phyloP scores from a whole-genome alignment of 2,888 invertebrate species.

The Tanaodytes sp. region DNA sequence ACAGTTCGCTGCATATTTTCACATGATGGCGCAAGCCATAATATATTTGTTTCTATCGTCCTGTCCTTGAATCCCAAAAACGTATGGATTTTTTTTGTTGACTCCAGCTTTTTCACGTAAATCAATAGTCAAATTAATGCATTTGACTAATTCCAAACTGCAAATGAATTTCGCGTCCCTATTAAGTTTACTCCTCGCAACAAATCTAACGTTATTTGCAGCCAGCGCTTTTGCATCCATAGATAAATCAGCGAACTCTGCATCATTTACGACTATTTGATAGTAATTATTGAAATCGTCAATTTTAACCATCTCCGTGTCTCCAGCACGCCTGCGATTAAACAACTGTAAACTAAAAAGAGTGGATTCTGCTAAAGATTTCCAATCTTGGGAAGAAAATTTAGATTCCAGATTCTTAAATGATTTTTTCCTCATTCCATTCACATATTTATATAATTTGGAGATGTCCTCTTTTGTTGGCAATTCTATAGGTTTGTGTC shows the following conservation, averaged over 20 bases:
- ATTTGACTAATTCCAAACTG: constrained; percentile 26
- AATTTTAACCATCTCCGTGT: constrained; percentile 16
- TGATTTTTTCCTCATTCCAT: neutral
- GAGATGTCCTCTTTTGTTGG: constrained; percentile 1
- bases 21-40: constrained; percentile 54
- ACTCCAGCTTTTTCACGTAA: constrained; percentile 38
- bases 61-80: constrained; percentile 41
- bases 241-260: constrained; percentile 11
- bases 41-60: constrained; percentile 42
- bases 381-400: neutral
- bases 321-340: constrained; percentile 33
- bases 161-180: constrained; percentile 39
- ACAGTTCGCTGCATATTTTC: constrained; percentile 55
- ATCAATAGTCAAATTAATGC: constrained; percentile 30
- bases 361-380: constrained; percentile 4
- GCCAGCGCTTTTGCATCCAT: constrained; percentile 16
- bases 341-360: constrained; percentile 24
- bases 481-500: neutral
- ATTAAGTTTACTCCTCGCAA: constrained; percentile 37
- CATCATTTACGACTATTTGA: constrained; percentile 3
- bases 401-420: neutral
- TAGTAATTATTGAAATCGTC: constrained; percentile 20
- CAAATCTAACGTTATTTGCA: constrained; percentile 33
- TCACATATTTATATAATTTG: neutral
- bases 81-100: constrained; percentile 26